Percentiles rank a stretch among this genome's conserved stretches.
These are phyloP conservation scores for Tetragnatha montana DNA, from an alignment of 2,888 invertebrate species.

Conservation along the genomic window DNA sequence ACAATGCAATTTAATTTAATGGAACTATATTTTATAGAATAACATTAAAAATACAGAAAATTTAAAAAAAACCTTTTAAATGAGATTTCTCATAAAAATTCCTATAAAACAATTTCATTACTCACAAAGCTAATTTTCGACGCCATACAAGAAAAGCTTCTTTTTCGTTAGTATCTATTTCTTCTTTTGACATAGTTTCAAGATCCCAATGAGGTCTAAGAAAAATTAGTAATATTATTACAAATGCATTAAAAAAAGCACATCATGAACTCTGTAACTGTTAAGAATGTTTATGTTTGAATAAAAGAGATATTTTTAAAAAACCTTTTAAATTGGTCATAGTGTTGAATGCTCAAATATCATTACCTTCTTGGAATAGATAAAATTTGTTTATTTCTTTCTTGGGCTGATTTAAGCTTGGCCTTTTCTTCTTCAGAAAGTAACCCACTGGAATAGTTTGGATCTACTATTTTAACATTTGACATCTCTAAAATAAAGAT, in stretches of 20 bases:
- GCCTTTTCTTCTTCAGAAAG: slow-evolving; percentile 80
- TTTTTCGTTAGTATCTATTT: slow-evolving; percentile 87
- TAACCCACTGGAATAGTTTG: slow-evolving; percentile 80
- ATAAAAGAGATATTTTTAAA: not conserved
- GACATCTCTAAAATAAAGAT: slow-evolving; percentile 83
- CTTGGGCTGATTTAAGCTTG: slow-evolving; percentile 78
- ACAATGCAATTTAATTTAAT: too few species aligned
- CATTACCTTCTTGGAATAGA: slow-evolving; percentile 87
- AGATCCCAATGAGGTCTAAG: slow-evolving; percentile 86
- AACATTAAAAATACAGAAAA: too few species aligned
- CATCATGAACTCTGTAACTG: not conserved
- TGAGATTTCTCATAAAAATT: not conserved
- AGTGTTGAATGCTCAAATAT: not conserved
- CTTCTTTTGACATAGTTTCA: slow-evolving; percentile 84
- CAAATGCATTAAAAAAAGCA: not conserved
- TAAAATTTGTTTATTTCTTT: slow-evolving; percentile 81
- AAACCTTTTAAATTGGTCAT: not conserved
- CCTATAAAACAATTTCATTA: not conserved
- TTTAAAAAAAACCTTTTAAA: too few species aligned
- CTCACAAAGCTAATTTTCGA: slow-evolving; percentile 82
- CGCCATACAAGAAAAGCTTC: slow-evolving; percentile 94
- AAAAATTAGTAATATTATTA: slow-evolving; percentile 65
- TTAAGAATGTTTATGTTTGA: not conserved
- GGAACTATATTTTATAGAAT: too few species aligned
- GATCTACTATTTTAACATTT: slow-evolving; percentile 86